A percentile compares a stretch with the other conserved stretches of the same genome.
phyloP scores from a whole-genome alignment of 2,113 vertebrate genomes.

The Montifringilla adamsi region DNA sequence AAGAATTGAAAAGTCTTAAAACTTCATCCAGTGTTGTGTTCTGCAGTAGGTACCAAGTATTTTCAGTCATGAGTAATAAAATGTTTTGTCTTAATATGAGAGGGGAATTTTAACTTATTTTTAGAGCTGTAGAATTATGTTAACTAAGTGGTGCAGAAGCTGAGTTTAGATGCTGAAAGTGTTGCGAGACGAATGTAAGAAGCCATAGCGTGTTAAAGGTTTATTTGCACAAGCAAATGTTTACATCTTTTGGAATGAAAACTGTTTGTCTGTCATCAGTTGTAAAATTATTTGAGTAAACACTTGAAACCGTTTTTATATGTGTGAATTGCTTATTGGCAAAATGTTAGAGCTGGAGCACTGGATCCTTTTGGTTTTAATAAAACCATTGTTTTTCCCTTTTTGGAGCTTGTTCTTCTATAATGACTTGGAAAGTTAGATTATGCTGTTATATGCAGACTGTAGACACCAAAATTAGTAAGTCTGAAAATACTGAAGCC shows the following conservation, averaged over 20 bases:
- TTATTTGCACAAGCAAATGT: constrained; percentile 70
- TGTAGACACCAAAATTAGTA: background rate
- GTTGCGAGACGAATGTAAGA: constrained; percentile 16
- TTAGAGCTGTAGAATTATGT: background rate
- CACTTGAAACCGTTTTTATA: constrained; percentile 31
- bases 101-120: constrained; percentile 48
- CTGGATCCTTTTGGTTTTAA: constrained; percentile 45
- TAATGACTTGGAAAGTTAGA: background rate
- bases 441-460: background rate
- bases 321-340: constrained; percentile 29
- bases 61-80: background rate
- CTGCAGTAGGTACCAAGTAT: background rate
- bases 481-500: background rate
- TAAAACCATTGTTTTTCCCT: constrained; percentile 34
- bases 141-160: background rate
- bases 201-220: constrained; percentile 63
- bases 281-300: constrained; percentile 58
- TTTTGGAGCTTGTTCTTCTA: background rate
- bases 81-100: background rate
- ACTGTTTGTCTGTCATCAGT: constrained; percentile 44
- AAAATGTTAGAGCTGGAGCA: constrained; percentile 23
- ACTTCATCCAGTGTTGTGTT: background rate
- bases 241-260: constrained; percentile 51
- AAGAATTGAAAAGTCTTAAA: background rate
- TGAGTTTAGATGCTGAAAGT: background rate